Evolutionary conservation across 2,888 invertebrate species (phyloP), one percentile per base, ranked within the genome.

Genomic region (Drosophila hamatofila): DNA sequence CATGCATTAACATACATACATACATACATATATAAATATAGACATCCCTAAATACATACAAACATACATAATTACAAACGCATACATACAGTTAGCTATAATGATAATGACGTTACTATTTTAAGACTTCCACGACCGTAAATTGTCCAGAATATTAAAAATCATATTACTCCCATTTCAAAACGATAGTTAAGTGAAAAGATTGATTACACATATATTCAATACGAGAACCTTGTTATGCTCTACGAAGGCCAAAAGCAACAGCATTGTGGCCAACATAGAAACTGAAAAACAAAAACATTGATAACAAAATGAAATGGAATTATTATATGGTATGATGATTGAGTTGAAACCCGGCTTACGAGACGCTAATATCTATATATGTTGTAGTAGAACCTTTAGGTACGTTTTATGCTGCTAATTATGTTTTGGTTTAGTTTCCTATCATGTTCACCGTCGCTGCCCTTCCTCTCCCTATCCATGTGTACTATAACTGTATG

Each of bases 351-450:
- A 55, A 64, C 67, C 72, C 60, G 81, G 85, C 85, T 85, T 80
- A 78, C 61, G 55, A 85, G 88, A 83, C 83, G 88, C 84, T 84
- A 84, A 85, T 88, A 84, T 85, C 78, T 79, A 75, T 81, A 82
- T 73, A 79, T 84, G 80, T 84, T 84, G 71, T 81, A 82, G 74
- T 87, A 83, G 67, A 78, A 71, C 65, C 60, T 62, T 83, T 83
- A 81, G 71, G 71, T 83, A 78, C 70, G 64, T 75, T 83, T 79
- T 64, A 69, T 55, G 63, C 70, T 76, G 75, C 78, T 80, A 78
- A 70, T 61, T 65, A 59, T 56, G 55, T 71, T 71, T 83, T 63
- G 64, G 69, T 72, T 72, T 77, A 81, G 66, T 61, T 80, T 63
- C 58, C 66, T 68, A 65, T 62, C 62, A 57, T 58, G 14, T 56